These are phyloP conservation scores for Phalacrocorax brasilianus DNA, from an alignment of 2,113 vertebrate genomes.

Conservation along the genomic window DNA sequence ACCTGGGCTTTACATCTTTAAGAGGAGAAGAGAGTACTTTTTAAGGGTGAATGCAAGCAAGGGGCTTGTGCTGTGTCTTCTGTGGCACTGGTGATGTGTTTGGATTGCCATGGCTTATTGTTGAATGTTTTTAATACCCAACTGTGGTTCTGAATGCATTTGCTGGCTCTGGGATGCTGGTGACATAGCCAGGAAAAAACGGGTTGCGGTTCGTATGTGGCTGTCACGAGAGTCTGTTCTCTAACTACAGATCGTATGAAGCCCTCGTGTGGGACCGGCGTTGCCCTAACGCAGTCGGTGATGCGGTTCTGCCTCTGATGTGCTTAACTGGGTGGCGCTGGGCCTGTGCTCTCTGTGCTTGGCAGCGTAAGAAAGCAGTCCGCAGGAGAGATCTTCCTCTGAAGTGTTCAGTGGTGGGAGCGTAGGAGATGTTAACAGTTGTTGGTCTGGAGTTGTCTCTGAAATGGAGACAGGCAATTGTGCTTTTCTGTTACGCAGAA, in stretches of 20 bases:
- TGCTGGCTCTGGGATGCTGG: not conserved
- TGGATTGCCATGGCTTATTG: not conserved
- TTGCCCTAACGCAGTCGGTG: not conserved
- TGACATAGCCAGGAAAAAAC: conserved; percentile 22
- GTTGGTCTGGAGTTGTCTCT: not conserved
- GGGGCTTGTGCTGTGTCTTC: not conserved
- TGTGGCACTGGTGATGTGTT: not conserved
- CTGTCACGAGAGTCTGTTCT: not conserved
- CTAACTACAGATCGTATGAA: rapidly evolving
- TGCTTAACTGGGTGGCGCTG: not conserved
- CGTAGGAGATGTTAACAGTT: not conserved
- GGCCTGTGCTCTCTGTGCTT: not conserved
- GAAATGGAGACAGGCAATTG: not conserved
- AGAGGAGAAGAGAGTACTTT: not conserved
- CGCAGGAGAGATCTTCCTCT: not conserved
- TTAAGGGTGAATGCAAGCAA: not conserved
- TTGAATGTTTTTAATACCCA: not conserved
- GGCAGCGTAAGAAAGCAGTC: not conserved
- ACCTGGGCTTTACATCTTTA: not conserved
- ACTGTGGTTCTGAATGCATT: not conserved
- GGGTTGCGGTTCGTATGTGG: not conserved
- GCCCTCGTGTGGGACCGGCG: not conserved
- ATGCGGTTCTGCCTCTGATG: not conserved
- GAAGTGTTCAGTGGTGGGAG: not conserved
- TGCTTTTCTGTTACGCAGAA: not conserved